These are phyloP conservation scores for Myanophis thanlyinensis DNA, from an alignment of 2,113 vertebrate species.

Conservation along the genomic window DNA sequence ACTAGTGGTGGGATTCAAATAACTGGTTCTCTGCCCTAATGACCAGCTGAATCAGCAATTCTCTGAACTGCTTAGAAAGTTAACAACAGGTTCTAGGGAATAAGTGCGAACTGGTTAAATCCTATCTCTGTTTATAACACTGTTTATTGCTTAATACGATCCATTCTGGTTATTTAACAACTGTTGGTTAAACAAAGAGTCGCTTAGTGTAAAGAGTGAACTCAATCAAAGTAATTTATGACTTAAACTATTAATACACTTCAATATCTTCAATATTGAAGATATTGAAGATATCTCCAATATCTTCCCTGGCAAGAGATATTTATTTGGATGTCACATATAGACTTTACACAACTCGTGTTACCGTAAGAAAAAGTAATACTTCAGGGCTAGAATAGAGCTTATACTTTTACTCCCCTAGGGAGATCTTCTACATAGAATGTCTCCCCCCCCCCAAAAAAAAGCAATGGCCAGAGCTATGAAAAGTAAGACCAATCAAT, in stretches of 20 bases:
- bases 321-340: neutral
- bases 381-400: neutral
- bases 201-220: neutral
- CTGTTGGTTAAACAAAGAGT: neutral
- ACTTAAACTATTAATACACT: neutral
- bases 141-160: neutral
- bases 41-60: too few relatives aligned
- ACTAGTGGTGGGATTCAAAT: too few relatives aligned
- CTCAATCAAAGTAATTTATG: neutral
- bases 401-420: neutral
- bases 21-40: too few relatives aligned
- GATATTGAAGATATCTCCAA: too few relatives aligned
- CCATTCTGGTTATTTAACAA: neutral
- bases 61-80: too few relatives aligned
- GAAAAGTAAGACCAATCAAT: neutral
- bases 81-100: too few relatives aligned
- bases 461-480: neutral
- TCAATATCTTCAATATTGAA: too few relatives aligned
- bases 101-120: too few relatives aligned
- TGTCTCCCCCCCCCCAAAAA: neutral
- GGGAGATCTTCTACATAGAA: neutral
- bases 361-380: neutral
- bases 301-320: neutral
- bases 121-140: too few relatives aligned
- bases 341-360: neutral